Evolutionary conservation across 2,888 invertebrate species (phyloP).

Genomic region (Philaethria dido): DNA sequence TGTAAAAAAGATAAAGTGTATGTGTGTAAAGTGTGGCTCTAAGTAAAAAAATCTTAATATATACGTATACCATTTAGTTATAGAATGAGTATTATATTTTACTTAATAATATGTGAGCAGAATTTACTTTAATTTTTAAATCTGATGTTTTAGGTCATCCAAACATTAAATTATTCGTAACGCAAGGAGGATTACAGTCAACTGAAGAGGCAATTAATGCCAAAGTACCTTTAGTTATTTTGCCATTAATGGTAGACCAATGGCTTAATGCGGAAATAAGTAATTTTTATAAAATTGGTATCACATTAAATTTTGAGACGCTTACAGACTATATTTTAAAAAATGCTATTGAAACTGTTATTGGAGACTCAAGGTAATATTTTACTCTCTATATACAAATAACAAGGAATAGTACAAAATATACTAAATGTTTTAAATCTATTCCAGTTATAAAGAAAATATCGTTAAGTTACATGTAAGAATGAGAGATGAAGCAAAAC

Average conservation of each 20-base stretch:
- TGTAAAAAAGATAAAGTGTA: too few species aligned
- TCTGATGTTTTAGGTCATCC: slow-evolving; percentile 57
- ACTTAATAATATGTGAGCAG: too few species aligned
- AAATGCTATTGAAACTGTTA: slow-evolving; percentile 45
- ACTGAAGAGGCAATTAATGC: slow-evolving; percentile 67
- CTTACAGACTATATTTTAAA: slow-evolving; percentile 47
- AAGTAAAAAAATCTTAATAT: too few species aligned
- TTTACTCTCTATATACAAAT: too few species aligned
- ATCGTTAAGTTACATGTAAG: slow-evolving; percentile 36
- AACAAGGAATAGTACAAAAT: too few species aligned
- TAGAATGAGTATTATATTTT: too few species aligned
- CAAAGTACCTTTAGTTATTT: slow-evolving; percentile 62
- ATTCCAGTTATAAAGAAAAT: slow-evolving; percentile 42
- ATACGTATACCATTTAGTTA: too few species aligned
- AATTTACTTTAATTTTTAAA: too few species aligned
- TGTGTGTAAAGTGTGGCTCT: too few species aligned
- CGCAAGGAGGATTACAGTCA: slow-evolving; percentile 70
- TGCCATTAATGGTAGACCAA: slow-evolving; percentile 69
- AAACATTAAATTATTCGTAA: slow-evolving; percentile 66
- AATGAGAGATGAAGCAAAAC: slow-evolving; percentile 43
- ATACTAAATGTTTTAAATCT: too few species aligned
- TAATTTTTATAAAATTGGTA: slow-evolving; percentile 34
- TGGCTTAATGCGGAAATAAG: slow-evolving; percentile 51
- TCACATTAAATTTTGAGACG: slow-evolving; percentile 35
- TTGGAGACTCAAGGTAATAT: slow-evolving; percentile 43